These are phyloP conservation scores for Setophaga coronata DNA, from an alignment of 2,113 vertebrate genomes.

Conservation along the genomic window DNA sequence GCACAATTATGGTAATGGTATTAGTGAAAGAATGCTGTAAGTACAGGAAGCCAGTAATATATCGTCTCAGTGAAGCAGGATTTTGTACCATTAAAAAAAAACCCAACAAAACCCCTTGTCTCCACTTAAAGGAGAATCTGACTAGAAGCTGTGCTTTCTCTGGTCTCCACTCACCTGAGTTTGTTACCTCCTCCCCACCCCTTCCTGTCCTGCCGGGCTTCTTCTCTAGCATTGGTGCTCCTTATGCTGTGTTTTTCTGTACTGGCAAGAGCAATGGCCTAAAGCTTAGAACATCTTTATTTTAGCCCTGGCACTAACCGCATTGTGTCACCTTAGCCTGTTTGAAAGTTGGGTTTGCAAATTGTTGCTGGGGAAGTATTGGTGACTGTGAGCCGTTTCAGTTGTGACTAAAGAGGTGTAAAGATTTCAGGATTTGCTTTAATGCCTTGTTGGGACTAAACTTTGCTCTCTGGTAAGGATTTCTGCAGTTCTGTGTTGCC, in stretches of 20 bases:
- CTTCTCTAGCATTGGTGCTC: not conserved
- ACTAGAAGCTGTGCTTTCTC: not conserved
- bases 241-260: not conserved
- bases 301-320: not conserved
- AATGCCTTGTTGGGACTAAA: not conserved
- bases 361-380: not conserved
- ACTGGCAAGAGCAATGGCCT: not conserved
- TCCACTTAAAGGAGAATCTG: not conserved
- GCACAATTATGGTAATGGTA: not conserved
- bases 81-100: not conserved
- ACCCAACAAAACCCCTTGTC: accelerated
- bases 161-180: not conserved
- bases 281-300: not conserved
- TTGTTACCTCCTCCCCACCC: not conserved
- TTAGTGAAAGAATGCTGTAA: not conserved
- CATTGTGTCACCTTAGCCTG: accelerated
- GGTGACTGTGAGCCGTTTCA: not conserved
- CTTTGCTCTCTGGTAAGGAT: not conserved
- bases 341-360: not conserved
- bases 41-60: not conserved
- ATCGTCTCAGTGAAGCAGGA: accelerated
- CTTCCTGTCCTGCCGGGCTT: not conserved
- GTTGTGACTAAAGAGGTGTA: not conserved
- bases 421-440: not conserved
- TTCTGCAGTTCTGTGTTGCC: accelerated